A percentile compares a stretch with the other conserved stretches of the same genome.
Evolutionary conservation across 1,140 invertebrate species (phyloP).

Genomic region (Drosophila guanche): DNA sequence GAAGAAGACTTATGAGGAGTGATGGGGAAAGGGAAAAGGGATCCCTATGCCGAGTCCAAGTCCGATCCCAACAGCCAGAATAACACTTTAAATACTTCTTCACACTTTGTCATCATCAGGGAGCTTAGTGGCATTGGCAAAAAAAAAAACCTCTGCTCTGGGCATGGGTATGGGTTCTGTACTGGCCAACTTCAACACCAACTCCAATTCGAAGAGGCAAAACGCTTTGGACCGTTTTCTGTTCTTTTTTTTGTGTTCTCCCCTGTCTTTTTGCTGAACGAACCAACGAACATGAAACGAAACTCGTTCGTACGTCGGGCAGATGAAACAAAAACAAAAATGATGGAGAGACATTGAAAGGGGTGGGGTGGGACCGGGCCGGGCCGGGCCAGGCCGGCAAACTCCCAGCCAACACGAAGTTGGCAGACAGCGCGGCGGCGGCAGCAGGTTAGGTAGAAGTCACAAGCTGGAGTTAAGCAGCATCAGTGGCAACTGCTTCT

Average conservation of each 20-base stretch:
- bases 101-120: constrained; percentile 78
- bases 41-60: neutral
- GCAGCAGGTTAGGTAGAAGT: too few species aligned
- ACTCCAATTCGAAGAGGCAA: constrained; percentile 25
- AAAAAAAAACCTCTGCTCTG: constrained; percentile 3
- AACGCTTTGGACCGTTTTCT: constrained; percentile 75
- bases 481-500: constrained; percentile 29
- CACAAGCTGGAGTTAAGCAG: constrained; percentile 25
- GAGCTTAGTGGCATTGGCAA: constrained; percentile 53
- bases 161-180: too few species aligned
- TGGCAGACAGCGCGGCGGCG: constrained; percentile 58
- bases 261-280: constrained; percentile 31
- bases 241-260: constrained; percentile 47
- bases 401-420: constrained; percentile 38
- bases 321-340: constrained; percentile 71
- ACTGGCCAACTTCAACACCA: too few species aligned
- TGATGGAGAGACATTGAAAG: constrained; percentile 23
- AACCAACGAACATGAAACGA: constrained; percentile 19
- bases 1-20: constrained; percentile 6
- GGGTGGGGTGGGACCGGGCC: constrained; percentile 8
- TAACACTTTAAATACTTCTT: constrained; percentile 74
- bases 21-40: constrained; percentile 17
- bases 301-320: constrained; percentile 68
- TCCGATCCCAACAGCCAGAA: constrained; percentile 29
- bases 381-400: constrained; percentile 24